Evolutionary conservation across 2,113 vertebrate genomes (phyloP), one percentile per base, ranked within the genome.

Genomic region (Gymnobelideus leadbeateri): DNA sequence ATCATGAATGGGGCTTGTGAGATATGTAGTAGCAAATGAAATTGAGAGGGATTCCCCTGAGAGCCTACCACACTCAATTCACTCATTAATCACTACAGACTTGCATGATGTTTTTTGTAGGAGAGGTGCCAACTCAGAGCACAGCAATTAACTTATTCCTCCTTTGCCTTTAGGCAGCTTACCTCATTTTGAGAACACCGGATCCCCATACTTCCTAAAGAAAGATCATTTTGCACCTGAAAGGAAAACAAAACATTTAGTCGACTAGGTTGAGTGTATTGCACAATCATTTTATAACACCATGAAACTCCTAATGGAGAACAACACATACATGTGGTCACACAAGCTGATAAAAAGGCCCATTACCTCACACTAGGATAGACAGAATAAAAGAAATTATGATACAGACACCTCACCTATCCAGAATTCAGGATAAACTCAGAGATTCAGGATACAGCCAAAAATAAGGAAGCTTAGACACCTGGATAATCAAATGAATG

Each of bases 141-240:
- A 52, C 84, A 77, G 6, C 54, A 0, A 0, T 49, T 25, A 54
- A 26, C 28, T 68, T 3, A 46, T 89, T 37, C 92, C 77, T n/a
- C 25, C 12, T 89, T 2, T n/a, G 93, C 14, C 95, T 14, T 94
- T n/a, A 77, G 94, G 46, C 61, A 92, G 90, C 97, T 93, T 97
- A 99, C 98, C 98, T 99, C 98, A 96, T 94, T 98, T 51, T 98
- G 98, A 94, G 98, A 98, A 31, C 96, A 97, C 50, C 98, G 97
- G 21, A 96, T 98, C 0, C 98, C 97, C 26, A 98, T 93, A 95
- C 97, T 99, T 97, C 98, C 98, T 95, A 97, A 95, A 24, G 96
- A 96, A 26, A 98, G 57, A 57, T 99, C 98, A 97, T 98, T 98
- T 96, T 98, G 97, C 0, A 47, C 90, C 31, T 98, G 97, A 61